A percentile compares a stretch with the other conserved stretches of the same genome.
These are phyloP conservation scores for Polyergus mexicanus DNA, from an alignment of 1,140 invertebrate species.

Conservation along the genomic window DNA sequence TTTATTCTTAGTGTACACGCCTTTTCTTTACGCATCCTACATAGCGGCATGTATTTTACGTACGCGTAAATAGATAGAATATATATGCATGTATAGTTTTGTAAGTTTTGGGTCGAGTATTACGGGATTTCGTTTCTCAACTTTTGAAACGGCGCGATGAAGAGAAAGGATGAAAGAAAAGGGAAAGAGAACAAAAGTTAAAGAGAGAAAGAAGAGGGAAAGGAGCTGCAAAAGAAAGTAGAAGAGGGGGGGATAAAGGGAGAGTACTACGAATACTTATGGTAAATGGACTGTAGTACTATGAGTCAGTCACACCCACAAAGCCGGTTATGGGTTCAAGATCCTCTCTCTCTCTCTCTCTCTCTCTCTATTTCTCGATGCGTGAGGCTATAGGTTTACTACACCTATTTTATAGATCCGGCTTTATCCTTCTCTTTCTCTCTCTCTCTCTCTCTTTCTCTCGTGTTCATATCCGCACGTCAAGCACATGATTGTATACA, in stretches of 20 bases:
- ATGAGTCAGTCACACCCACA: constrained; percentile 86
- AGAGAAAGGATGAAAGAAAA: constrained; percentile 15
- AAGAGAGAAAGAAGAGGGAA: not conserved
- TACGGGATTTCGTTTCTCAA: not conserved
- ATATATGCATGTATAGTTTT: not conserved
- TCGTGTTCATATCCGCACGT: not conserved
- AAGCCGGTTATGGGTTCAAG: constrained; percentile 84
- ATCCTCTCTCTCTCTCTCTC: constrained; percentile 74
- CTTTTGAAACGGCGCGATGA: not conserved
- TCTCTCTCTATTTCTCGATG: not conserved
- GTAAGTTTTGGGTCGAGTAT: not conserved
- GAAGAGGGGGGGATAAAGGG: not conserved
- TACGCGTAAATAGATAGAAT: not conserved
- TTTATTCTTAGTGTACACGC: not conserved
- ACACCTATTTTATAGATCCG: too few species aligned
- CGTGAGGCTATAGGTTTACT: too few species aligned
- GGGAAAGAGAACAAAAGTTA: not conserved
- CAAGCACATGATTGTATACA: constrained; percentile 77
- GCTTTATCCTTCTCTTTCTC: constrained; percentile 71
- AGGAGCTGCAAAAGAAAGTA: not conserved
- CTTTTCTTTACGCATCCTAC: not conserved
- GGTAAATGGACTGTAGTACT: constrained; percentile 86
- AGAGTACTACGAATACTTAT: constrained; percentile 81
- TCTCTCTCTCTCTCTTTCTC: not conserved
- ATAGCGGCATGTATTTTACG: not conserved